phyloP scores from a whole-genome alignment of 2,888 invertebrate genomes.

The Seladonia tumulorum region DNA sequence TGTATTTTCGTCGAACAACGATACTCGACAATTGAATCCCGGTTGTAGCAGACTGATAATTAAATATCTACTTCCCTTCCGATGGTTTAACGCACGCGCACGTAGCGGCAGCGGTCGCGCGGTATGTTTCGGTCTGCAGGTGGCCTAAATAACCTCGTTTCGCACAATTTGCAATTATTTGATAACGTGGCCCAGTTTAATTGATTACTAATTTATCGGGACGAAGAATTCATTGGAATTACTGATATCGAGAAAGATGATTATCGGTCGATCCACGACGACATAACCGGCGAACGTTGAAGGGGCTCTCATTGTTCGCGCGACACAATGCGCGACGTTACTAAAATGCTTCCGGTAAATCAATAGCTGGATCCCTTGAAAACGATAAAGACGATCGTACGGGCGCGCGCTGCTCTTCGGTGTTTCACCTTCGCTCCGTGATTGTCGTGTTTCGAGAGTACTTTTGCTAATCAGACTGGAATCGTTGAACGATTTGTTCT shows the following conservation, averaged over 20 bases:
- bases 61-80: slow-evolving; percentile 36
- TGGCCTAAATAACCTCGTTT: slow-evolving; percentile 46
- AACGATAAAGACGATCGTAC: not conserved
- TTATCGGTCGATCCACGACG: slow-evolving; percentile 30
- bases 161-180: slow-evolving; percentile 57
- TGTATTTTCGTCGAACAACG: slow-evolving; percentile 6
- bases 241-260: slow-evolving; percentile 51
- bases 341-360: slow-evolving; percentile 35
- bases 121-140: slow-evolving; percentile 39
- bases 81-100: slow-evolving; percentile 15
- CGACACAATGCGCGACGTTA: slow-evolving; percentile 21
- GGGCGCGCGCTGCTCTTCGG: not conserved
- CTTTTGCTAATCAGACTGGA: not conserved
- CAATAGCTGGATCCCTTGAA: slow-evolving; percentile 20
- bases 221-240: slow-evolving; percentile 52
- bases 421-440: not conserved
- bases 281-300: slow-evolving; percentile 14
- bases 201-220: slow-evolving; percentile 58
- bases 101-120: not conserved
- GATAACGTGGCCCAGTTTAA: slow-evolving; percentile 49
- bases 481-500: not conserved
- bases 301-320: slow-evolving; percentile 33
- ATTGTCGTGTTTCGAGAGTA: not conserved
- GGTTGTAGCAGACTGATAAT: slow-evolving; percentile 32
- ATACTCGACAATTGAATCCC: slow-evolving; percentile 16